phyloP scores from a whole-genome alignment of 2,113 vertebrate genomes.

The Mirounga angustirostris region DNA sequence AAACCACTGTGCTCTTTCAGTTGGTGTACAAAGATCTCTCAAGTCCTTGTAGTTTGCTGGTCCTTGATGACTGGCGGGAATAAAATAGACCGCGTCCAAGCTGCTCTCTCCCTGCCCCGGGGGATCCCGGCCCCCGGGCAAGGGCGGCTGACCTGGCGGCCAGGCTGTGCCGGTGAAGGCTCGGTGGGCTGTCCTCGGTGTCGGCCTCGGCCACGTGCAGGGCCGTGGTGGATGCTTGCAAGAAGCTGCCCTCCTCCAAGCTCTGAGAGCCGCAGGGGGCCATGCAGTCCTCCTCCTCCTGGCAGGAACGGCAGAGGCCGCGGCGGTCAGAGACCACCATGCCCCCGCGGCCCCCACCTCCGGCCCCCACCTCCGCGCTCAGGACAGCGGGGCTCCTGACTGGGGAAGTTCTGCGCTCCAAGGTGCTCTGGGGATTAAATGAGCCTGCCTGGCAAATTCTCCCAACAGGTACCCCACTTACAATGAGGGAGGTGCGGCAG shows the following conservation, averaged over 20 bases:
- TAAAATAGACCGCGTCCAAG: not conserved
- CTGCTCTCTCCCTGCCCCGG: not conserved
- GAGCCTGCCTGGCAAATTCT: not conserved
- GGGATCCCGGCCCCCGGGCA: not conserved
- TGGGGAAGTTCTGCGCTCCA: accelerated
- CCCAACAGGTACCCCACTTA: not conserved
- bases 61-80: not conserved
- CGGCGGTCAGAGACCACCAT: not conserved
- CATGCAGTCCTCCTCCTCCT: constrained; percentile 95
- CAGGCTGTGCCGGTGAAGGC: constrained; percentile 91
- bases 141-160: constrained; percentile 91
- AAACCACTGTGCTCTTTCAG: not conserved
- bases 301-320: constrained; percentile 55
- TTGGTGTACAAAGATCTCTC: not conserved
- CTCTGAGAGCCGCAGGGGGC: constrained; percentile 93
- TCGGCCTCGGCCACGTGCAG: constrained; percentile 92
- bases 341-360: accelerated
- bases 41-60: not conserved
- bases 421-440: not conserved
- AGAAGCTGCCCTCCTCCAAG: constrained; percentile 95
- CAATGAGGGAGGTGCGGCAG: too few relatives aligned
- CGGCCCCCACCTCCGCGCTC: accelerated
- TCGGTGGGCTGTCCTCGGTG: constrained; percentile 84
- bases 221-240: constrained; percentile 91
- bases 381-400: not conserved